phyloP scores from a whole-genome alignment of 2,888 invertebrate genomes.

The Rambutsinella grinnellia region DNA sequence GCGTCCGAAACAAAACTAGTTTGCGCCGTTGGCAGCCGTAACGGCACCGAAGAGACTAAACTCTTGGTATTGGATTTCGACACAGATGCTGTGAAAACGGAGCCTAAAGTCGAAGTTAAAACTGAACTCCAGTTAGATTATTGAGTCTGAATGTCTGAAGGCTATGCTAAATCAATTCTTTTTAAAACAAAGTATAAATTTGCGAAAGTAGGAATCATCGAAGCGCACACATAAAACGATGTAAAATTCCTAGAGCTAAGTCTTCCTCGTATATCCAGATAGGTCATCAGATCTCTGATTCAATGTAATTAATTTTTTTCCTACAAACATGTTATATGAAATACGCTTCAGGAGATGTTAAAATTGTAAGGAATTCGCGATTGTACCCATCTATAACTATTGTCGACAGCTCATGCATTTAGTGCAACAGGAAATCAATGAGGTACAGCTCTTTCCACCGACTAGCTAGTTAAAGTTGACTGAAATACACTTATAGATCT shows the following conservation, averaged over 20 bases:
- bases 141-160: constrained; percentile 42
- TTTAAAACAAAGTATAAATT: constrained; percentile 15
- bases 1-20: constrained; percentile 97
- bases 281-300: constrained; percentile 46
- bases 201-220: constrained; percentile 19
- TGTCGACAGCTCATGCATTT: constrained; percentile 3
- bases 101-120: constrained; percentile 32
- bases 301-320: constrained; percentile 32
- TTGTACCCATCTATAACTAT: constrained; percentile 21
- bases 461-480: constrained; percentile 50
- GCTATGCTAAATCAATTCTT: constrained; percentile 14
- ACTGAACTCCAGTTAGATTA: constrained; percentile 24
- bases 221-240: constrained; percentile 31
- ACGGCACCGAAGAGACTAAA: constrained; percentile 99
- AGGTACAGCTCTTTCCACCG: constrained; percentile 49
- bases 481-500: constrained; percentile 35
- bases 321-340: constrained; percentile 14
- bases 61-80: constrained; percentile 97
- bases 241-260: constrained; percentile 41
- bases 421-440: constrained; percentile 2
- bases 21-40: constrained; percentile 98
- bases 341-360: constrained; percentile 43
- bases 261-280: constrained; percentile 39
- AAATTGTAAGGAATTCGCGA: constrained; percentile 25
- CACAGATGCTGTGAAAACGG: constrained; percentile 71